Evolutionary conservation across 2,113 vertebrate species (phyloP).

Genomic region (Corythornis cristatus): DNA sequence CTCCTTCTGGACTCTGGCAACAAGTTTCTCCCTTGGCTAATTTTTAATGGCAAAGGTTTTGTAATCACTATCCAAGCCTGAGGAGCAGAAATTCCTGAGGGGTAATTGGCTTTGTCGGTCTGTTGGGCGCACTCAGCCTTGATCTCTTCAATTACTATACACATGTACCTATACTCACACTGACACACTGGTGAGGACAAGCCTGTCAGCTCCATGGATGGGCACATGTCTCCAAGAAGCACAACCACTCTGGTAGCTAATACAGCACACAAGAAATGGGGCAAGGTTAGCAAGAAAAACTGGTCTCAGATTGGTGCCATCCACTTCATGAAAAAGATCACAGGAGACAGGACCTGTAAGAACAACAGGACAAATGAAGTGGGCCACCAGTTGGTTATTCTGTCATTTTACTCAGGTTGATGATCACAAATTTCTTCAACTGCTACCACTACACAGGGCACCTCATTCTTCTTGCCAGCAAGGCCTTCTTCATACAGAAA

Average conservation of each 20-base stretch:
- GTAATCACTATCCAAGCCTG: slow-evolving; percentile 67
- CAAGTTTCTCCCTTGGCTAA: slow-evolving; percentile 62
- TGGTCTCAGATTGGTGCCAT: not conserved
- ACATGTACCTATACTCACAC: slow-evolving; percentile 42
- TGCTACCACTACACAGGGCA: not conserved
- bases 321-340: not conserved
- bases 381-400: not conserved
- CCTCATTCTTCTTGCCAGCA: not conserved
- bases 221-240: slow-evolving; percentile 10
- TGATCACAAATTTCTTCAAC: not conserved
- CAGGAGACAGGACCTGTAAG: not conserved
- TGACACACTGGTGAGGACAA: slow-evolving; percentile 1
- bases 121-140: slow-evolving; percentile 64
- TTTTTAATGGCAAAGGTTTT: slow-evolving; percentile 74
- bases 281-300: not conserved
- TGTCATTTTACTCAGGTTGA: not conserved
- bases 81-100: slow-evolving; percentile 73
- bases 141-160: slow-evolving; percentile 71
- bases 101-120: slow-evolving; percentile 76
- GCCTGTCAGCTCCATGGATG: slow-evolving; percentile 4
- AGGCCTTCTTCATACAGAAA: not conserved
- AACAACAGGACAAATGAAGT: not conserved
- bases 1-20: slow-evolving; percentile 17
- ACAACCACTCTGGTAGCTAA: not conserved
- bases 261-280: not conserved